These are phyloP conservation scores for Drosophila ercepeae DNA, from an alignment of 1,140 invertebrate species.

Conservation along the genomic window DNA sequence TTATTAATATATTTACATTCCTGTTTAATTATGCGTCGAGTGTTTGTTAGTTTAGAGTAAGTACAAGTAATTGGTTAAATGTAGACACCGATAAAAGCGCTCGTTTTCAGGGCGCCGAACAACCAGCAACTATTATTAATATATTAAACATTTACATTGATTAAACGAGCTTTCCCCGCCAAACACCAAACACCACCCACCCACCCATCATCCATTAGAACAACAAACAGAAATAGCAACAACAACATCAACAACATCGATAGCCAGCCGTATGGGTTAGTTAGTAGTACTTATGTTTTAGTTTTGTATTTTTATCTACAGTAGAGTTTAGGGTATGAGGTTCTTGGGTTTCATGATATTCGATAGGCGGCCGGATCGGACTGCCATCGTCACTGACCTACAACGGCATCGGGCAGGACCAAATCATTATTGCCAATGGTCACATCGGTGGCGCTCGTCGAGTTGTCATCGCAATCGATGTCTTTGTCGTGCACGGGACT, in stretches of 20 bases:
- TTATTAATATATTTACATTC: conserved; percentile 41
- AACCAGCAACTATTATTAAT: conserved; percentile 49
- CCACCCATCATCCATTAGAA: conserved; percentile 11
- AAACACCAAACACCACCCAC: not conserved
- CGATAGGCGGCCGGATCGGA: conserved; percentile 5
- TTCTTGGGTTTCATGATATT: conserved; percentile 12
- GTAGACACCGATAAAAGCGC: conserved; percentile 68
- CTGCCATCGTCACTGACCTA: conserved; percentile 87
- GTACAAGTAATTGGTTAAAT: conserved; percentile 30
- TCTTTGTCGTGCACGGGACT: conserved; percentile 91
- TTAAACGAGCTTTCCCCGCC: conserved; percentile 48
- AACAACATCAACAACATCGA: conserved; percentile 60
- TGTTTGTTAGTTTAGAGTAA: conserved; percentile 42
- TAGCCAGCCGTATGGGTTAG: conserved; percentile 29
- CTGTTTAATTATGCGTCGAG: conserved; percentile 34
- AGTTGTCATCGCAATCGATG: conserved; percentile 84
- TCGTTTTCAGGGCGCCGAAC: conserved; percentile 46
- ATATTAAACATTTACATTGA: conserved; percentile 69
- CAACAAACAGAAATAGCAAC: conserved; percentile 56
- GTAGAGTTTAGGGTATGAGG: conserved; percentile 5
- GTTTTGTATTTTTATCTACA: conserved; percentile 32
- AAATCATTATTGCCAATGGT: conserved; percentile 84
- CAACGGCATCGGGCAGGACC: conserved; percentile 83
- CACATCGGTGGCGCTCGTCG: conserved; percentile 86
- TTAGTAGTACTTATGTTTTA: conserved; percentile 10